phyloP scores from a whole-genome alignment of 2,888 invertebrate genomes.

The Perithous albicinctus region DNA sequence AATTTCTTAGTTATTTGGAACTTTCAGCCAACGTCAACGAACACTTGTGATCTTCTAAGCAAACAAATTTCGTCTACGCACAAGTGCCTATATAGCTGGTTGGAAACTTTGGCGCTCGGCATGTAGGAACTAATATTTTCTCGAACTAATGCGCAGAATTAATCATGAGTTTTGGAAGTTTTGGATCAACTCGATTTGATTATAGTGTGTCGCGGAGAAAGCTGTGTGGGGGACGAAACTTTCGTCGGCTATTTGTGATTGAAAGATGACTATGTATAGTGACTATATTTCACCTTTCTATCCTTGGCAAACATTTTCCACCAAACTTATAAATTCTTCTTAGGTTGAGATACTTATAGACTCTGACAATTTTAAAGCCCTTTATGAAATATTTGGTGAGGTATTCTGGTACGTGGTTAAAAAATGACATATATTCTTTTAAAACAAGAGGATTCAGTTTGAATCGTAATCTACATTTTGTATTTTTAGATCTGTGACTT shows the following conservation, averaged over 20 bases:
- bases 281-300: too few relatives aligned
- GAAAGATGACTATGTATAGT: too few relatives aligned
- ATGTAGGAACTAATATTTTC: background rate
- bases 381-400: too few relatives aligned
- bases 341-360: too few relatives aligned
- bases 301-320: too few relatives aligned
- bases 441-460: too few relatives aligned
- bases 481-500: too few relatives aligned
- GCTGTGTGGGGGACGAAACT: background rate
- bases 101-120: background rate
- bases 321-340: too few relatives aligned
- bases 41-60: background rate
- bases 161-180: background rate
- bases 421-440: too few relatives aligned
- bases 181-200: background rate
- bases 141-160: background rate
- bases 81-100: background rate
- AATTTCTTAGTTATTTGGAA: background rate
- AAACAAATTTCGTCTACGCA: background rate
- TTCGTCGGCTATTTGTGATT: background rate
- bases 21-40: background rate
- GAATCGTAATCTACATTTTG: too few relatives aligned
- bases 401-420: too few relatives aligned
- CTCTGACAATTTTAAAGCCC: too few relatives aligned
- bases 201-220: background rate